A percentile compares a stretch with the other conserved stretches of the same genome.
Conservation (phyloP, 2,797 vertebrate species). For the Myotis vivesi region DNA sequence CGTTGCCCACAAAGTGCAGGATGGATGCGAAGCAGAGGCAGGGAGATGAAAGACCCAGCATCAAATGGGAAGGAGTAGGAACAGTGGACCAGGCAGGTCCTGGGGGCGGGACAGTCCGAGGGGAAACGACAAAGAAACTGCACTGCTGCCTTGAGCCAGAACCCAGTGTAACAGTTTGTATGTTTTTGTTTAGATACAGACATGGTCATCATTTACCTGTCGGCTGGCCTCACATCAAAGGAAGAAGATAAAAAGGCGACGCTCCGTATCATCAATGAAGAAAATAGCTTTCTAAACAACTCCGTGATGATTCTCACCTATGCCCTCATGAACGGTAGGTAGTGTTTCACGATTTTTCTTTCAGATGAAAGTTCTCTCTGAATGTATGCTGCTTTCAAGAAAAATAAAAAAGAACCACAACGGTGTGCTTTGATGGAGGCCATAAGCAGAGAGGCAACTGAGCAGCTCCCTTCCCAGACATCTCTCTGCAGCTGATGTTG, state of each 20-base stretch:
- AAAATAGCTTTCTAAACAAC: conserved; percentile 97
- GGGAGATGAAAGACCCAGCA: conserved; percentile 39
- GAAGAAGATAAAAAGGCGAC: conserved; percentile 96
- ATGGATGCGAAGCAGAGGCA: background rate
- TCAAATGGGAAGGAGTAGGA: background rate
- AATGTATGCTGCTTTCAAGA: background rate
- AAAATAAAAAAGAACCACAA: background rate
- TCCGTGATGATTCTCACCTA: conserved; percentile 99
- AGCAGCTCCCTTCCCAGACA: background rate
- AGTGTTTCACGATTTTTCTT: background rate
- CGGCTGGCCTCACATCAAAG: conserved; percentile 94
- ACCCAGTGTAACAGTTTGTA: background rate
- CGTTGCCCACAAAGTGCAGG: background rate
- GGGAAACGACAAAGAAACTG: background rate
- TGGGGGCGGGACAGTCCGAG: background rate
- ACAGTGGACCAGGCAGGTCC: background rate
- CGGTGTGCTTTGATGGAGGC: background rate
- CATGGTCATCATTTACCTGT: conserved; percentile 97
- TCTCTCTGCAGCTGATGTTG: background rate
- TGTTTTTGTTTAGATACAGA: conserved; percentile 89
- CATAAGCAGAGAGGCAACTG: rapidly evolving
- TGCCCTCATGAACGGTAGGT: conserved; percentile 96
- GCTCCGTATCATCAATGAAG: conserved; percentile 93
- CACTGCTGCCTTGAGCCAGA: background rate
- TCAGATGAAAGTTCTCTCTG: conserved; percentile 60